phyloP scores from a whole-genome alignment of 2,888 invertebrate species.

The Syrphus vitripennis region DNA sequence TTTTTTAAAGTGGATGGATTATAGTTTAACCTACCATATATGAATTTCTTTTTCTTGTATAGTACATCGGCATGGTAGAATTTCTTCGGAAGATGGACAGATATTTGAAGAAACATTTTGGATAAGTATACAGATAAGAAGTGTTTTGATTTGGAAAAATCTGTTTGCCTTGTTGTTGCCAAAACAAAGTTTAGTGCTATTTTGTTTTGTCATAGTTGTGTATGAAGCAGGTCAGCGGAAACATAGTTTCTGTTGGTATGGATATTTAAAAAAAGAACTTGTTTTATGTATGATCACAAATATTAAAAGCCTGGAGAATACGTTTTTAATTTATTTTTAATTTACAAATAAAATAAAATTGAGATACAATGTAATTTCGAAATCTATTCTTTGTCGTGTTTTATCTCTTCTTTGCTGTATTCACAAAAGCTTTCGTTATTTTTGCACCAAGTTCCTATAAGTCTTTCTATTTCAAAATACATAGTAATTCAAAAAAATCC shows the following conservation, averaged over 20 bases:
- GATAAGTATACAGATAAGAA: conserved; percentile 13
- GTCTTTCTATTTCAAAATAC: no score
- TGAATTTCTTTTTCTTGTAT: conserved; percentile 89
- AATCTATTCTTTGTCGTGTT: no score
- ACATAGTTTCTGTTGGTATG: conserved; percentile 58
- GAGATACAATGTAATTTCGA: no score
- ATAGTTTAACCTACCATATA: conserved; percentile 86
- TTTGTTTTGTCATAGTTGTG: conserved; percentile 53
- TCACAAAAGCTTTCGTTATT: no score
- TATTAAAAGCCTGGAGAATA: neutral
- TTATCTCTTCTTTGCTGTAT: no score
- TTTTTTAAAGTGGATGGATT: neutral
- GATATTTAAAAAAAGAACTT: neutral
- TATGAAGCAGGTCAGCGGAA: conserved; percentile 15
- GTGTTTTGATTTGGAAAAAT: neutral
- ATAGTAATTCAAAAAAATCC: no score
- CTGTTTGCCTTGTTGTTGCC: conserved; percentile 3
- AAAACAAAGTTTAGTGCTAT: neutral
- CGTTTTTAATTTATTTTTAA: no score
- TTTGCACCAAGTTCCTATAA: no score
- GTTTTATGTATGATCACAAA: neutral
- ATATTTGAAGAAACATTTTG: conserved; percentile 72
- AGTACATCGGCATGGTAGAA: conserved; percentile 91
- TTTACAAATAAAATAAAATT: no score
- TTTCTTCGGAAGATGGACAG: conserved; percentile 90